Evolutionary conservation across 2,888 invertebrate species (phyloP).

Genomic region (Harpagoxenus sublaevis): DNA sequence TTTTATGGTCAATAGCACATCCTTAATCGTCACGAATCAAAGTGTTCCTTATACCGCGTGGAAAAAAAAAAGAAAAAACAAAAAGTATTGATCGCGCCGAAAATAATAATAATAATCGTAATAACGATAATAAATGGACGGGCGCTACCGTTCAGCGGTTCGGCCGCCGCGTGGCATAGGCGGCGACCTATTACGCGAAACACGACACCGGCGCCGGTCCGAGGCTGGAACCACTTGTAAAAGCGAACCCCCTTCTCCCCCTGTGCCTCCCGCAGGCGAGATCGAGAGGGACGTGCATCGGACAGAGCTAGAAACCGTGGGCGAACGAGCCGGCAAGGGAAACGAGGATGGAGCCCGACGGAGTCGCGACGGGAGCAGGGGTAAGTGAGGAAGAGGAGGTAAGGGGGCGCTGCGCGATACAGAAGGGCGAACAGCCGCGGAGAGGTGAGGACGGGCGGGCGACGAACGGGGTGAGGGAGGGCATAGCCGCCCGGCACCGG

Average conservation of each 20-base stretch:
- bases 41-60: conserved; percentile 17
- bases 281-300: conserved; percentile 45
- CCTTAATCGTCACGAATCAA: conserved; percentile 26
- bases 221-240: conserved; percentile 79
- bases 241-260: conserved; percentile 56
- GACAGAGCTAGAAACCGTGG: conserved; percentile 48
- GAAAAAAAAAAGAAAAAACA: conserved; percentile 60
- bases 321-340: conserved; percentile 56
- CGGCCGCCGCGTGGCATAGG: conserved; percentile 75
- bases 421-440: conserved; percentile 53
- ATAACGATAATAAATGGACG: conserved; percentile 71
- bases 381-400: conserved; percentile 39
- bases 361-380: conserved; percentile 51
- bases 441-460: conserved; percentile 39
- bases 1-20: conserved; percentile 18
- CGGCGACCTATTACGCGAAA: conserved; percentile 83
- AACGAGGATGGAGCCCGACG: conserved; percentile 47
- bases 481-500: conserved; percentile 63
- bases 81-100: conserved; percentile 56
- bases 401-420: conserved; percentile 44
- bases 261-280: conserved; percentile 41
- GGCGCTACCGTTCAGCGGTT: conserved; percentile 59
- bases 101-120: conserved; percentile 66
- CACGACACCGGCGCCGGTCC: conserved; percentile 81
- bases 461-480: conserved; percentile 51